A percentile compares a stretch with the other conserved stretches of the same genome.
Conservation (phyloP, 2,113 vertebrate genomes). For the Gnathonemus echidnorhynchus region DNA sequence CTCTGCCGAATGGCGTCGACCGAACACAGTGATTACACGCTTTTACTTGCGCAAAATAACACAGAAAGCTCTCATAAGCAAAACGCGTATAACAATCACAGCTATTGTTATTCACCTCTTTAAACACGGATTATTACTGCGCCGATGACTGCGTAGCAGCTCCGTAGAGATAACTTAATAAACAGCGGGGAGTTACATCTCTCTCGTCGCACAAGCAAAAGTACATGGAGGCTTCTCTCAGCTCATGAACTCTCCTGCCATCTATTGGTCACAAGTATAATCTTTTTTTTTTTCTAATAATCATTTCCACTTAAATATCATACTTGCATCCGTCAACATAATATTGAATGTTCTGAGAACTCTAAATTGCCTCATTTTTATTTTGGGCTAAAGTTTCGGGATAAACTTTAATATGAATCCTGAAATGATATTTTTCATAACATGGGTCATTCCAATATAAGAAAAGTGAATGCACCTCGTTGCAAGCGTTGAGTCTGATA, state of each 20-base stretch:
- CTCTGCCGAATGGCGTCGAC: neutral
- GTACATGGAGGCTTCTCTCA: neutral
- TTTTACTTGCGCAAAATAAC: neutral
- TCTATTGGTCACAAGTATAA: slow-evolving; percentile 1
- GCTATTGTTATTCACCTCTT: neutral
- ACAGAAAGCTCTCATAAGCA: neutral
- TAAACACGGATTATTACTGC: neutral
- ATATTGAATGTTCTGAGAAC: neutral
- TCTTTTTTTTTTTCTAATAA: neutral
- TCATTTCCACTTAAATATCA: neutral
- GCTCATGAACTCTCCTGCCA: neutral
- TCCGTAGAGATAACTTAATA: neutral
- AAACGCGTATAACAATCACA: neutral
- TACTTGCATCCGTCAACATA: neutral
- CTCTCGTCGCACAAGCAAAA: neutral
- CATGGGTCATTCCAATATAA: neutral
- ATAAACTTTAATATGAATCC: neutral
- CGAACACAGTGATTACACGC: neutral
- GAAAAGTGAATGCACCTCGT: neutral
- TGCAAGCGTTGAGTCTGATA: neutral
- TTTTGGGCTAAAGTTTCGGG: neutral
- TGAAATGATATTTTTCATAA: neutral
- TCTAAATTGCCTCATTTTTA: neutral
- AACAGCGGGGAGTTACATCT: neutral
- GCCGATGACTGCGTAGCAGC: neutral